phyloP scores from a whole-genome alignment of 2,797 vertebrate genomes.

The Columba guinea region DNA sequence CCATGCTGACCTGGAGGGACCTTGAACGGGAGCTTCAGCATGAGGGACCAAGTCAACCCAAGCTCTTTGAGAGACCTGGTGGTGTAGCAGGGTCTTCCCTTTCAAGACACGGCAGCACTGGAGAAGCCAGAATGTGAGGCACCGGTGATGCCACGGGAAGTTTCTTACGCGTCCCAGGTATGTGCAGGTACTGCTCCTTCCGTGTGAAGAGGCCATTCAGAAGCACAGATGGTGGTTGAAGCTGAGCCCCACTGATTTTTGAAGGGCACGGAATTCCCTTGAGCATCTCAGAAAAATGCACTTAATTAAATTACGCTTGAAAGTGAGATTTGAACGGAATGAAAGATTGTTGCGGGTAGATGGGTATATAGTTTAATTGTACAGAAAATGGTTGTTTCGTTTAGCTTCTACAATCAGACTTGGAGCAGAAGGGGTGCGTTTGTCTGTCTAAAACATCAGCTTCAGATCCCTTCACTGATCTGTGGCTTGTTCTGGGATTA shows the following conservation, averaged over 20 bases:
- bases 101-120: neutral
- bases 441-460: neutral
- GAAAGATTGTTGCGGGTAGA: neutral
- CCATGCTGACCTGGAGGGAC: accelerated
- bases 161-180: neutral
- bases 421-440: neutral
- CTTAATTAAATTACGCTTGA: slow-evolving; percentile 6
- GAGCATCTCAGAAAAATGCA: neutral
- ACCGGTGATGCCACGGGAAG: neutral
- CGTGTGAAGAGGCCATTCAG: neutral
- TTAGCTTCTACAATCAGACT: neutral
- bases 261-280: neutral
- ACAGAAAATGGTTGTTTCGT: neutral
- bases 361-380: neutral
- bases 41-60: neutral
- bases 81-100: neutral
- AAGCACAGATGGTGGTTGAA: neutral
- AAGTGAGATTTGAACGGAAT: neutral
- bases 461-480: neutral
- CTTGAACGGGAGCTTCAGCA: neutral
- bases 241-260: neutral
- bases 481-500: neutral
- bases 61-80: neutral
- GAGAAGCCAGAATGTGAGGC: neutral
- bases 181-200: neutral